phyloP scores from a whole-genome alignment of 2,113 vertebrate genomes.

The Platichthys flesus region DNA sequence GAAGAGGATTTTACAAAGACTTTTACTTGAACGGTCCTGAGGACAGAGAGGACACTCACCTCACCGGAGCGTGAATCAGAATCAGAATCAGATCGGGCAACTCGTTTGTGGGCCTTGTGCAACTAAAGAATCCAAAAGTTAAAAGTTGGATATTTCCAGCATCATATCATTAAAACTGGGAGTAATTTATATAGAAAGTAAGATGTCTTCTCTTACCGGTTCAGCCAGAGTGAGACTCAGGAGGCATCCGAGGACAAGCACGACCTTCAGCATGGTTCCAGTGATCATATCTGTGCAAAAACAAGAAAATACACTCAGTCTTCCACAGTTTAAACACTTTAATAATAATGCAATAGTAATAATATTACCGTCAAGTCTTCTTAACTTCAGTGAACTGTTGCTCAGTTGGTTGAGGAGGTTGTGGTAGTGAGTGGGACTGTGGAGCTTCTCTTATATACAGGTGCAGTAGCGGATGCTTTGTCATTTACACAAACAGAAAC shows the following conservation, averaged over 20 bases:
- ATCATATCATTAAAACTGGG: not conserved
- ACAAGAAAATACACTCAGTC: not conserved
- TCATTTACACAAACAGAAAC: not conserved
- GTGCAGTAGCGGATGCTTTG: not conserved
- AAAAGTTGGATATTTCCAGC: not conserved
- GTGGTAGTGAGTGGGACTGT: conserved; percentile 12
- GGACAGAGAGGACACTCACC: conserved; percentile 3
- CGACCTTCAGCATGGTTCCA: conserved; percentile 71
- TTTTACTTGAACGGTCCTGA: not conserved
- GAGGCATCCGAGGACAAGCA: conserved; percentile 63
- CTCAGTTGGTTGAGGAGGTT: not conserved
- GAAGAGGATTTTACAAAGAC: not conserved
- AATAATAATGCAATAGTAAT: not conserved
- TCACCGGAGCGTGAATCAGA: not conserved
- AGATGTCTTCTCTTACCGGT: conserved; percentile 59
- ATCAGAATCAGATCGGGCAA: conserved; percentile 2
- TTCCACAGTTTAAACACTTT: not conserved
- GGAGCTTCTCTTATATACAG: conserved; percentile 49
- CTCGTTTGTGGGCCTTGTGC: not conserved
- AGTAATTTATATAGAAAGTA: not conserved
- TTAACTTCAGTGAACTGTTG: conserved; percentile 17
- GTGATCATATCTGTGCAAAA: conserved; percentile 31
- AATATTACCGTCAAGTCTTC: conserved; percentile 23
- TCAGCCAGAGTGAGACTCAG: conserved; percentile 60
- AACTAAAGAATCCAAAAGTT: not conserved